Percentiles rank a stretch among this genome's conserved stretches.
Evolutionary conservation across 2,113 vertebrate species (phyloP).

Genomic region (Falco punctatus): DNA sequence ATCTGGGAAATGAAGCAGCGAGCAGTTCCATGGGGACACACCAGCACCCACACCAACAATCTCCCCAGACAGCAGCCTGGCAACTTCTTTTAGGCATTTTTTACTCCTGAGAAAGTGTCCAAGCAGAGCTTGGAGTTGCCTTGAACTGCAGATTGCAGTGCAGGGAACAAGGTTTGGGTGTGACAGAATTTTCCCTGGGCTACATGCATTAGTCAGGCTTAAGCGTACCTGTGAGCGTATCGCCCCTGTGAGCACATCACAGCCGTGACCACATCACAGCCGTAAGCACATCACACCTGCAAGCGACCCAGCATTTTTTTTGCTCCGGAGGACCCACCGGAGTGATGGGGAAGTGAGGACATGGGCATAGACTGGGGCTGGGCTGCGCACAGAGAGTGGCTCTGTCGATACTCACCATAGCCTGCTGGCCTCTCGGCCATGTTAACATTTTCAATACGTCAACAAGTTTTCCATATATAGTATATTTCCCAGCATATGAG

Average conservation of each 20-base stretch:
- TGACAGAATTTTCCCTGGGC: neutral
- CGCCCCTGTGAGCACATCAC: neutral
- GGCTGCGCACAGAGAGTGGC: neutral
- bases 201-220: rapidly evolving
- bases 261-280: neutral
- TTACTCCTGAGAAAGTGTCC: neutral
- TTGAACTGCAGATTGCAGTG: neutral
- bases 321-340: neutral
- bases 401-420: neutral
- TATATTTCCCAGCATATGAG: neutral
- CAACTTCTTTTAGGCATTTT: neutral
- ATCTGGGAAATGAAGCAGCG: neutral
- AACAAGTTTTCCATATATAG: conserved; percentile 49
- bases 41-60: rapidly evolving
- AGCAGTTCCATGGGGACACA: rapidly evolving
- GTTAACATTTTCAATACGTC: neutral
- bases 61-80: neutral
- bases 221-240: neutral
- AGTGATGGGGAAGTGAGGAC: neutral
- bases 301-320: neutral
- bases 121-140: neutral
- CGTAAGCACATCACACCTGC: neutral
- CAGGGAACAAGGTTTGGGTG: neutral
- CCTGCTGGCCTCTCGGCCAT: neutral
- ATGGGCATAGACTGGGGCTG: neutral